Evolutionary conservation across 2,113 vertebrate genomes (phyloP), one percentile per base, ranked within the genome.

Genomic region (Physeter macrocephalus): DNA sequence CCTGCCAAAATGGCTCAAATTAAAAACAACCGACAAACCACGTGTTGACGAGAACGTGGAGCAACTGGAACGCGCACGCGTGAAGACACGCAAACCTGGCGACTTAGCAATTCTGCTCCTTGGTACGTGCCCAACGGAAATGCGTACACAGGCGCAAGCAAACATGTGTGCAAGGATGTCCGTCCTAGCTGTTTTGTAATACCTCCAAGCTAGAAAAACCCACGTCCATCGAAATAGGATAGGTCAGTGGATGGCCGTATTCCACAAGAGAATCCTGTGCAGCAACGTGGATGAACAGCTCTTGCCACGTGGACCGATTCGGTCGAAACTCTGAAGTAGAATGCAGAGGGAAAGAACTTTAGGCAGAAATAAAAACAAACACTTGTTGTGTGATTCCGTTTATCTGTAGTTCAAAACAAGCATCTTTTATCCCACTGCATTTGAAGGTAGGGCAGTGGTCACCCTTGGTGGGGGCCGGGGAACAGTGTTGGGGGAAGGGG

Each of bases 61-160:
- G 23, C 6, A 0, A 2, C 39, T 3, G 17, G 36, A 31, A 3
- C 0, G 1, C n/a, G 5, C 6, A 3, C 8, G 3, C 6, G 0
- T 31, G 72, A 11, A 31, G 25, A 11, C 2, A 0, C 0, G 7
- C 74, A 8, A 25, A 15, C 12, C 31, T 4, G 2, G 57, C 0
- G 12, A 23, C 34, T 25, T 12, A 1, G 57, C 34, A 15, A 1
- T 6, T 10, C 31, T 39, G 4, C 14, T 11, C 31, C 10, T 27
- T 5, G 14, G 39, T 0, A 3, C 0, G 0, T 8, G 9, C 59
- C 6, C 21, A 2, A 1, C 0, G 29, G n/a, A 18, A 41, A 4
- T 0, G 6, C 0, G 14, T 3, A 3, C 17, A 6, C 4, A 3
- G 27, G 52, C 13, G 6, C 1, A 4, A 3, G n/a, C 6, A 6